Percentiles rank a stretch among this genome's conserved stretches.
Conservation (phyloP, 2,113 vertebrate species). For the Felis chaus region DNA sequence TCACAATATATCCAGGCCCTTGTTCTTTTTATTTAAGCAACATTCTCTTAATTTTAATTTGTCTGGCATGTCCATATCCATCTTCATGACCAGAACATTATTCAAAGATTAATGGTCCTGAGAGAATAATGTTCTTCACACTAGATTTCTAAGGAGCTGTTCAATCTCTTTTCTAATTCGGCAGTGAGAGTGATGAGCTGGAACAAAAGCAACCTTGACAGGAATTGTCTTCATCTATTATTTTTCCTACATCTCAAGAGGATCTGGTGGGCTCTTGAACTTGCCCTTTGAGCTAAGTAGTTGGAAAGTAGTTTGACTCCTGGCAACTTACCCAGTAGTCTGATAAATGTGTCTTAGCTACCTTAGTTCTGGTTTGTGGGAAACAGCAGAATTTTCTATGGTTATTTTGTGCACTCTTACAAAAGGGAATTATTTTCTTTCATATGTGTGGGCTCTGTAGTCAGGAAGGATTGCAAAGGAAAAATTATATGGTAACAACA, state of each 20-base stretch:
- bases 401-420: constrained; percentile 53
- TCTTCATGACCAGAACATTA: constrained; percentile 16
- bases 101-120: constrained; percentile 49
- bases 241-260: constrained; percentile 47
- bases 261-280: constrained; percentile 55
- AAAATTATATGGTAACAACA: constrained; percentile 66
- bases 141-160: constrained; percentile 35
- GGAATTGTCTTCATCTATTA: constrained; percentile 53
- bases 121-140: constrained; percentile 45
- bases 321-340: constrained; percentile 47
- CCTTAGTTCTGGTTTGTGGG: constrained; percentile 70
- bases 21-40: constrained; percentile 29
- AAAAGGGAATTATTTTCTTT: constrained; percentile 52
- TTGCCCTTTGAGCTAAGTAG: constrained; percentile 55
- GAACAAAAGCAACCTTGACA: constrained; percentile 55
- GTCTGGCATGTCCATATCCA: constrained; percentile 37
- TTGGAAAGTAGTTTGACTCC: constrained; percentile 62
- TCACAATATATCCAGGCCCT: background rate
- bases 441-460: constrained; percentile 26
- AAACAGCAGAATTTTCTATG: constrained; percentile 62
- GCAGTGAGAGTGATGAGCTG: constrained; percentile 30
- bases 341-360: constrained; percentile 72
- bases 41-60: constrained; percentile 35
- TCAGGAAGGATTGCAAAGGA: constrained; percentile 40
- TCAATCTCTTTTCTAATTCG: constrained; percentile 38